Base-by-base conservation (phyloP, 2,888 invertebrate genomes). In the Tetragonisca angustula region DNA sequence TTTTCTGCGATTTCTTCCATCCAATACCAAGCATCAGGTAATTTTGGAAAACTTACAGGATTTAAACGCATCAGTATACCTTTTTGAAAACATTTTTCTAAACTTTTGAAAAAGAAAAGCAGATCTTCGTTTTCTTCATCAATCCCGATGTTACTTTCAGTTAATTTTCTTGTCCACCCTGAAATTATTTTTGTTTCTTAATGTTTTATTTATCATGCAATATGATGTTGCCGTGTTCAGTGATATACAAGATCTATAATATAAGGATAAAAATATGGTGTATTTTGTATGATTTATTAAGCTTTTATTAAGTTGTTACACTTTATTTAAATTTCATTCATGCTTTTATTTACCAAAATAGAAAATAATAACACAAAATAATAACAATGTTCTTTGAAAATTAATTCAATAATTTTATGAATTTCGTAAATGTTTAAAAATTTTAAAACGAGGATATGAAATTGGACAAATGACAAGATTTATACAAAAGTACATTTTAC, bases 51-150 rank as follows among this genome's bases (percentile, higher is more conserved):
- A 59, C 94, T 95, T 78, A 95, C 92, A 5, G 93, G 91, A 86
- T 93, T 95, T 67, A 94, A 89, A 52, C 93, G 94, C 71, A 94
- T 90, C 67, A 95, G 89, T 27, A 96, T 93, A 32, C 96, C 96
- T 90, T 95, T 95, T 83, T 95, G 95, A 81, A 96, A 95, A 81
- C 96, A 95, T 90, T 93, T 95, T 92, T 96, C 96, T 65, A 96
- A 89, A 80, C 95, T 95, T 87, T 94, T 94, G 90, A 96, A 96
- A 83, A 96, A 95, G 15, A 93, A 91, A 70, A 93, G 88, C 21
- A 96, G 92, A 81, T 95, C 91, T 59, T 93, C 92, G 91, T 95
- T 95, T 21, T 94, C 93, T 90, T 96, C 96, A 19, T 92, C 93
- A 81, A 95, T 95, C 43, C 94, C 93, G 59, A 91, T 90, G 36